Evolutionary conservation across 2,113 vertebrate species (phyloP).

Genomic region (Proteles cristata): DNA sequence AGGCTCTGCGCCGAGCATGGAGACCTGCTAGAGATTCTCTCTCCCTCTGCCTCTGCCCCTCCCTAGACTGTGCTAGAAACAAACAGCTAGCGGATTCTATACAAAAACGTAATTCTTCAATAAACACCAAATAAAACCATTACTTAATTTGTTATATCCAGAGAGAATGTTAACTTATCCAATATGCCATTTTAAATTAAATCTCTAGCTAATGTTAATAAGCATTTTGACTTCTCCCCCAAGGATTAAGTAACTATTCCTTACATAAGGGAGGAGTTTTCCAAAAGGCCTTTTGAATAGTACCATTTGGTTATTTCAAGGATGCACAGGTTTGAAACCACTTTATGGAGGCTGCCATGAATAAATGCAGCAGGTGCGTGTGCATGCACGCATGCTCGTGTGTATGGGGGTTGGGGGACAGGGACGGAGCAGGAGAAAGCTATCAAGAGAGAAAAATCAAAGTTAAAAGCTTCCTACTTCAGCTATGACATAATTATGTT

Average conservation of each 20-base stretch:
- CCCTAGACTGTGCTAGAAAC: too few species aligned
- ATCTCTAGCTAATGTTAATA: conserved; percentile 33
- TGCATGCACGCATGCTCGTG: rapidly evolving
- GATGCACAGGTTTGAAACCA: neutral
- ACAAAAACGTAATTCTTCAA: neutral
- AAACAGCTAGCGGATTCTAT: neutral
- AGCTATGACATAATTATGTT: neutral
- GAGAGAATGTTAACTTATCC: neutral
- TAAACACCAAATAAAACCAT: neutral
- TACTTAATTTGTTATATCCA: neutral
- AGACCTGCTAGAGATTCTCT: too few species aligned
- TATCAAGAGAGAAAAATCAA: neutral
- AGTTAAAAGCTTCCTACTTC: neutral
- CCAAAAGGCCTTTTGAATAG: neutral
- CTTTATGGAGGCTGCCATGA: neutral
- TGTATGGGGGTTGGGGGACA: neutral
- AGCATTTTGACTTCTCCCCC: neutral
- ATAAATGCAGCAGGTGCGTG: rapidly evolving
- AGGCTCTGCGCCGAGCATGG: too few species aligned
- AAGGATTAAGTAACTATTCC: neutral
- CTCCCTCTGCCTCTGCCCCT: too few species aligned
- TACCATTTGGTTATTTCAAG: neutral
- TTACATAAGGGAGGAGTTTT: neutral
- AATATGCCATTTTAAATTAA: neutral
- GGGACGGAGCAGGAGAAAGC: neutral